These are phyloP conservation scores for Chrysolina oricalcia DNA, from an alignment of 2,888 invertebrate genomes.

Conservation along the genomic window DNA sequence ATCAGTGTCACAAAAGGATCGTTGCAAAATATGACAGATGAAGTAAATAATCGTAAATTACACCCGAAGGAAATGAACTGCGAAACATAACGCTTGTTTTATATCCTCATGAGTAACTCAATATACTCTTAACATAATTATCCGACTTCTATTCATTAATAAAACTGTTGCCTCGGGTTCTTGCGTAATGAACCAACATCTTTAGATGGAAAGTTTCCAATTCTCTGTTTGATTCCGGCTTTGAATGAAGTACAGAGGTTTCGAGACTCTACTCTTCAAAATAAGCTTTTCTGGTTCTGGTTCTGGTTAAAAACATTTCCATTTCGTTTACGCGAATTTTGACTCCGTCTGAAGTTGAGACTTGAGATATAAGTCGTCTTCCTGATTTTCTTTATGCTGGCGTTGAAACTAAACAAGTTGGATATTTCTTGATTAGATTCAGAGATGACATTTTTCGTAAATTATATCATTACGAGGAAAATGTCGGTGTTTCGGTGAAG, in stretches of 20 bases:
- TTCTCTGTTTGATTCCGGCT: neutral
- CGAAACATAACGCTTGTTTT: neutral
- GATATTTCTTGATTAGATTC: too few relatives aligned
- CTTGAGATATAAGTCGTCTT: too few relatives aligned
- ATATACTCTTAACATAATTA: neutral
- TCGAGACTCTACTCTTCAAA: neutral
- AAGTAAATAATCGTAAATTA: neutral
- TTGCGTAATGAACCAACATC: neutral
- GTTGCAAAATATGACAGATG: too few relatives aligned
- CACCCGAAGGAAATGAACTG: neutral
- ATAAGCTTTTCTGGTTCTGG: neutral
- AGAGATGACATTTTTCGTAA: too few relatives aligned
- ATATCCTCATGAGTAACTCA: neutral
- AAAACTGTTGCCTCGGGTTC: neutral
- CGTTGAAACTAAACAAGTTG: too few relatives aligned
- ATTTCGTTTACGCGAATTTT: too few relatives aligned
- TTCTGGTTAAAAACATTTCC: neutral
- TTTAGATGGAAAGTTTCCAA: slow-evolving; percentile 3
- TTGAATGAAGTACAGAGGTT: neutral
- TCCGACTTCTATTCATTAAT: neutral
- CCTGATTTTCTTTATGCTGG: too few relatives aligned
- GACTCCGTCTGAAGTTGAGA: too few relatives aligned
- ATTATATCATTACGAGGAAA: too few relatives aligned
- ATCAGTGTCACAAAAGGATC: too few relatives aligned
- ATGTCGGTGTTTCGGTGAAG: too few relatives aligned